Evolutionary conservation across 92 coral and sea anemone species (phyloP).

Genomic region (Umimayanthus kanabou): DNA sequence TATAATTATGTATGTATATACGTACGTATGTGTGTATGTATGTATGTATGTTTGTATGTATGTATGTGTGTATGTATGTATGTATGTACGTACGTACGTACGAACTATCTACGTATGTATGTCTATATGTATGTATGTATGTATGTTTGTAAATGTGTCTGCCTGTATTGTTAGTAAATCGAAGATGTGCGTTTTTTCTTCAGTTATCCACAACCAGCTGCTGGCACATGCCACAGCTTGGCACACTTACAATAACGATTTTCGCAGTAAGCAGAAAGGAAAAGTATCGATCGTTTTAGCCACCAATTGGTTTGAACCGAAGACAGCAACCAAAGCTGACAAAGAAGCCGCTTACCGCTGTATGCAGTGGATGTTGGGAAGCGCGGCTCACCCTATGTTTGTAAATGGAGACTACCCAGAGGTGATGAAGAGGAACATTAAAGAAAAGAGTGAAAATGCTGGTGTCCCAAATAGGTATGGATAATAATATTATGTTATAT

Average conservation of each 20-base stretch:
- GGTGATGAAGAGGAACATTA: slow-evolving; percentile 34
- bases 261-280: slow-evolving; percentile 39
- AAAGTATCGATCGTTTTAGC: slow-evolving; percentile 5
- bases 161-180: no score
- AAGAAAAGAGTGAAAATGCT: slow-evolving; percentile 24
- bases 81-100: no score
- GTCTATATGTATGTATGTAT: no score
- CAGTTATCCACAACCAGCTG: slow-evolving; percentile 13
- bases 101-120: no score
- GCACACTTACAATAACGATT: slow-evolving; percentile 39
- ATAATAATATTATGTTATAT: background rate
- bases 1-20: no score
- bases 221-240: slow-evolving; percentile 44
- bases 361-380: slow-evolving; percentile 28
- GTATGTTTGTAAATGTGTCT: no score
- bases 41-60: no score
- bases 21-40: no score
- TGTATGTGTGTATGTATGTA: no score
- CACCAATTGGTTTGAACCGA: slow-evolving; percentile 37
- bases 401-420: slow-evolving; percentile 52
- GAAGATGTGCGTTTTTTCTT: background rate
- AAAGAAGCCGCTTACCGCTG: slow-evolving; percentile 34
- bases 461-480: slow-evolving; percentile 31
- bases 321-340: slow-evolving; percentile 2
- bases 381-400: slow-evolving; percentile 37